Conservation (phyloP, 2,888 invertebrate species). For the Carcina quercana region DNA sequence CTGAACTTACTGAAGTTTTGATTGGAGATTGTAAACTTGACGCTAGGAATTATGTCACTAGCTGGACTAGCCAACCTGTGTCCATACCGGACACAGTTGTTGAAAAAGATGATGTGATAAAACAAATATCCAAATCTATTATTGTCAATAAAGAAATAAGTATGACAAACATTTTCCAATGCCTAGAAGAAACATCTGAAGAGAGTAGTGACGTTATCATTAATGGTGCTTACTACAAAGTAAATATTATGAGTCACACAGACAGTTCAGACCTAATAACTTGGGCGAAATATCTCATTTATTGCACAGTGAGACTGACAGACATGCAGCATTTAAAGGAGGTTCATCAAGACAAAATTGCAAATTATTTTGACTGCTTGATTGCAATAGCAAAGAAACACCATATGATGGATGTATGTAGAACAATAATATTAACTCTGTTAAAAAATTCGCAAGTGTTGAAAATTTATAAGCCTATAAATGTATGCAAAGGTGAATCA, state of each 20-base stretch:
- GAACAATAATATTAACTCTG: conserved; percentile 40
- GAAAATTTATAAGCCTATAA: conserved; percentile 50
- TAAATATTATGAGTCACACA: conserved; percentile 26
- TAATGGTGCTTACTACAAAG: conserved; percentile 31
- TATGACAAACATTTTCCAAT: conserved; percentile 42
- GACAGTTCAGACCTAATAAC: conserved; percentile 52
- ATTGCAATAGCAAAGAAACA: conserved; percentile 40
- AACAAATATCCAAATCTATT: conserved; percentile 54
- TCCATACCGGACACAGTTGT: conserved; percentile 39
- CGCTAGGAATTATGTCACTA: conserved; percentile 61
- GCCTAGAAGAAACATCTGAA: conserved; percentile 31
- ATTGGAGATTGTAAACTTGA: conserved; percentile 62
- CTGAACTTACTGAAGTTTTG: conserved; percentile 62
- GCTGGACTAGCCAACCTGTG: conserved; percentile 58
- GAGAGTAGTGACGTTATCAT: conserved; percentile 24
- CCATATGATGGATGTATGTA: conserved; percentile 41
- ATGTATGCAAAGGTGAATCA: conserved; percentile 36
- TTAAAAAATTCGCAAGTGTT: conserved; percentile 55
- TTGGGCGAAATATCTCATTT: conserved; percentile 60
- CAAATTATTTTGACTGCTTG: conserved; percentile 40
- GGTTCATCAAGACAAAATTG: conserved; percentile 36
- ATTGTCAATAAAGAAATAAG: conserved; percentile 40
- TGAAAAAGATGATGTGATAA: conserved; percentile 38
- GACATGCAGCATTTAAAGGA: conserved; percentile 38
- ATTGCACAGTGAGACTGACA: conserved; percentile 46